A percentile compares a stretch with the other conserved stretches of the same genome.
Evolutionary conservation across 2,113 vertebrate genomes (phyloP).

Genomic region (Dascyllus trimaculatus): DNA sequence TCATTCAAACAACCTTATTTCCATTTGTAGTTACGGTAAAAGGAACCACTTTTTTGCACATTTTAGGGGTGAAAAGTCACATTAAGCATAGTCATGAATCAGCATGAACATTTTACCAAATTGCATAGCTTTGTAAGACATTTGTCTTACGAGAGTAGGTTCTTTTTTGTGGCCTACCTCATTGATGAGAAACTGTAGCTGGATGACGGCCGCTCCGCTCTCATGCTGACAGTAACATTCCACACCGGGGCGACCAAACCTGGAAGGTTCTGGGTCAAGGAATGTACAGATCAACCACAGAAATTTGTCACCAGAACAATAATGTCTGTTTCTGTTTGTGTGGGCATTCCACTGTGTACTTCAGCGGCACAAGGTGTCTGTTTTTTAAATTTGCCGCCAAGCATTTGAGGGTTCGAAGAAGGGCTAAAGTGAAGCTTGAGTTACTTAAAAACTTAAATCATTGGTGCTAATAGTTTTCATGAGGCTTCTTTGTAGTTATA

Average conservation of each 20-base stretch:
- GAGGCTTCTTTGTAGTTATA: too few relatives aligned
- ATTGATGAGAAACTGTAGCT: constrained; percentile 93
- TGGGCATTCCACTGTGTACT: neutral
- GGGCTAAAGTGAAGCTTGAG: too few relatives aligned
- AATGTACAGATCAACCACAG: constrained; percentile 44
- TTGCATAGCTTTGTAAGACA: too few relatives aligned
- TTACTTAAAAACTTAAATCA: too few relatives aligned
- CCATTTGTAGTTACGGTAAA: too few relatives aligned
- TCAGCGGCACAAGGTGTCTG: neutral
- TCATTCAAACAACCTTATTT: too few relatives aligned
- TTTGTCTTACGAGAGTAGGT: neutral
- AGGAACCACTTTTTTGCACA: too few relatives aligned
- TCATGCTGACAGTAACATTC: constrained; percentile 99
- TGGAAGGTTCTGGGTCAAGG: constrained; percentile 89
- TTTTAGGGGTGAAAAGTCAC: too few relatives aligned
- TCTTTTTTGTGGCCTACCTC: constrained; percentile 67
- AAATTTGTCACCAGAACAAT: neutral
- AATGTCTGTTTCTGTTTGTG: neutral
- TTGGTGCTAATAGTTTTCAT: too few relatives aligned
- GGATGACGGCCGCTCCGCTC: constrained; percentile 95
- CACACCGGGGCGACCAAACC: constrained; percentile 97
- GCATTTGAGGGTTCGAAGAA: constrained; percentile 20
- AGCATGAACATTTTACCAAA: too few relatives aligned
- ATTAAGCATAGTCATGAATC: too few relatives aligned
- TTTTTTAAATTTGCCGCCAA: neutral